Base-by-base conservation (phyloP, 2,888 invertebrate genomes). In the Thalpophila matura region DNA sequence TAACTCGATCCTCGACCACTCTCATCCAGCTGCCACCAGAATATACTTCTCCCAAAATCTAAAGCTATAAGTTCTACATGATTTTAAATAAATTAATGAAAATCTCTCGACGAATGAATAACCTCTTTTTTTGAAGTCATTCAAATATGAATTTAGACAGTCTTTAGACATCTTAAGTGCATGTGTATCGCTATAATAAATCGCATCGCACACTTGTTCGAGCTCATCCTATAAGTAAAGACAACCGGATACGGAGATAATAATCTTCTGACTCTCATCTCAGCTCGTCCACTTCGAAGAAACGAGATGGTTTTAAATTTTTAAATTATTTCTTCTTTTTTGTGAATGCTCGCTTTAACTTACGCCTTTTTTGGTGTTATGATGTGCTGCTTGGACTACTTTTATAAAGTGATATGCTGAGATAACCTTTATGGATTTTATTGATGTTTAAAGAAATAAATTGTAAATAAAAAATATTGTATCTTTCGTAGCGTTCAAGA, bases 231-330 rank as follows among this genome's bases (percentile, higher is more conserved):
- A 33, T 53, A 49, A 67, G 49, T 59, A 53, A 72, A 68, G 54
- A 50, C 46, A 58, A 56, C 74, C 77, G 74, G 74, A 77, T 77
- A 53, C 45, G 12, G 10, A 56, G 73, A 75, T 77, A 61, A 43
- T 14, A 33, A 70, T 76, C 72, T 62, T 14, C 14, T 59, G 43
- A 45, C 42, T 26, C 46, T 57, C 43, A 53, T 58, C 50, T 56
- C 46, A 38, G 42, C 29, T 49, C 31, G 29, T 51, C 10, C 31
- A 42, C 24, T 69, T 58, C 66, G 26, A 38, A 49, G 72, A 69
- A 68, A 65, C 43, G 29, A 40, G 4, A 31, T 35, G 29, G 9
- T 35, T 64, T 62, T 27, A 24, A 38, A n/a, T 43, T 54, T 68
- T 53, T 27, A 24, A 38, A n/a, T 43, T 54, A 60, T 53, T 59